Evolutionary conservation across 2,113 vertebrate genomes (phyloP).

Genomic region (Mobula hypostoma): DNA sequence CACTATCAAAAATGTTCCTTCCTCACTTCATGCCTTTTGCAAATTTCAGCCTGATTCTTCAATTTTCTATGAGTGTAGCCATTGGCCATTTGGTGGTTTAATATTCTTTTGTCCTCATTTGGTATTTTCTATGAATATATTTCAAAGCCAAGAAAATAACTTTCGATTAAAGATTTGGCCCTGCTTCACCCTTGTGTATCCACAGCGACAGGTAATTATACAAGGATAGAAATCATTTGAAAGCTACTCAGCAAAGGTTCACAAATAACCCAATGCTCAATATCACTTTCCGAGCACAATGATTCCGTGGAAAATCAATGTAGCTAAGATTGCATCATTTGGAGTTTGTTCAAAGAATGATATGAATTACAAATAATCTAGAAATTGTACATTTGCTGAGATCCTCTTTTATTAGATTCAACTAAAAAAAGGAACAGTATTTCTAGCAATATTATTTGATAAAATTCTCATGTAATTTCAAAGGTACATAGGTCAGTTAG

Average conservation of each 20-base stretch:
- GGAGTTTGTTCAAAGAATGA: conserved; percentile 15
- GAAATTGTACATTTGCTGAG: conserved; percentile 6
- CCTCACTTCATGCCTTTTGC: not conserved
- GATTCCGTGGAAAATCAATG: not conserved
- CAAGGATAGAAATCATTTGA: not conserved
- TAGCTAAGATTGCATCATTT: not conserved
- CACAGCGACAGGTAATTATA: not conserved
- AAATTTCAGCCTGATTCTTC: not conserved
- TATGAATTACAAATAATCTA: not conserved
- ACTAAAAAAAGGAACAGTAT: not conserved
- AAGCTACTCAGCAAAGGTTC: not conserved
- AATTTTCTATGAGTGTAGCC: not conserved
- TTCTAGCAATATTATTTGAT: conserved; percentile 1
- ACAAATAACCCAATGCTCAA: not conserved
- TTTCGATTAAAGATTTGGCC: not conserved
- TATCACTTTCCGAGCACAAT: not conserved
- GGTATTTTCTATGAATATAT: not conserved
- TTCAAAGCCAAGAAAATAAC: not conserved
- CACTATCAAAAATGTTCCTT: not conserved
- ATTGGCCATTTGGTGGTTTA: not conserved
- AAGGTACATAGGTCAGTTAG: not conserved
- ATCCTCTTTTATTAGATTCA: conserved; percentile 26
- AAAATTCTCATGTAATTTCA: not conserved
- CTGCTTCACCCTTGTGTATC: not conserved
- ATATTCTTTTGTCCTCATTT: not conserved